These are phyloP conservation scores for Peromyscus polionotus DNA, from an alignment of 2,113 vertebrate species.

Conservation along the genomic window DNA sequence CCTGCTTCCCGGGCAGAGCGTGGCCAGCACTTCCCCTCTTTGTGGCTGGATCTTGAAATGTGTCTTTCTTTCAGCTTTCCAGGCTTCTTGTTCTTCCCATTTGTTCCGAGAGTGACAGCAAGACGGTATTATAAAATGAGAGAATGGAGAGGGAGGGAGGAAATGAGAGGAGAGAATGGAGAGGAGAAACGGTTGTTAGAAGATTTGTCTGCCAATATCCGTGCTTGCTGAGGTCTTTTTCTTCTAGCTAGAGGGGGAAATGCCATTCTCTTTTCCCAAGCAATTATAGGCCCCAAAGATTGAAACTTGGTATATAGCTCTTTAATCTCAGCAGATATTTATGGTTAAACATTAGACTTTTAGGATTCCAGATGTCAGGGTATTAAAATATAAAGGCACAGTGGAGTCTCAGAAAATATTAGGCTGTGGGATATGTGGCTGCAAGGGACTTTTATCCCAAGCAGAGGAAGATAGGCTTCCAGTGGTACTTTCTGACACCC, in stretches of 20 bases:
- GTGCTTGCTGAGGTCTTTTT: constrained; percentile 77
- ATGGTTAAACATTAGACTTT: constrained; percentile 82
- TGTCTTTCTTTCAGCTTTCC: constrained; percentile 71
- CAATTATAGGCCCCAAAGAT: constrained; percentile 83
- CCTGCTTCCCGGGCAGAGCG: neutral
- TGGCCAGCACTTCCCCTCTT: neutral
- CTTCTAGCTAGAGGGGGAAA: constrained; percentile 82
- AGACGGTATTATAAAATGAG: constrained; percentile 73
- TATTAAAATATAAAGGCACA: constrained; percentile 84
- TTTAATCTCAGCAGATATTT: constrained; percentile 86
- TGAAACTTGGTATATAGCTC: constrained; percentile 82
- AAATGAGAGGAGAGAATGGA: constrained; percentile 69
- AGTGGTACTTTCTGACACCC: constrained; percentile 46
- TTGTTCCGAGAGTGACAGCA: constrained; percentile 79
- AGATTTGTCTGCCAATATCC: constrained; percentile 82
- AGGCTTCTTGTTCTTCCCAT: constrained; percentile 64
- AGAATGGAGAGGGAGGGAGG: constrained; percentile 56
- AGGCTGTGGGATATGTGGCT: constrained; percentile 69
- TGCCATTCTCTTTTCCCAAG: constrained; percentile 84
- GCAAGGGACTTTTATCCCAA: constrained; percentile 63
- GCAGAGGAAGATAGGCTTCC: constrained; percentile 20
- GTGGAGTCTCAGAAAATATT: constrained; percentile 74
- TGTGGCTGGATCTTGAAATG: constrained; percentile 62
- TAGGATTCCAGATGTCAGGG: constrained; percentile 83
- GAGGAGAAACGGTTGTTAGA: constrained; percentile 77